Base-by-base conservation (phyloP, 2,888 invertebrate species). In the Epistrophe eligans region DNA sequence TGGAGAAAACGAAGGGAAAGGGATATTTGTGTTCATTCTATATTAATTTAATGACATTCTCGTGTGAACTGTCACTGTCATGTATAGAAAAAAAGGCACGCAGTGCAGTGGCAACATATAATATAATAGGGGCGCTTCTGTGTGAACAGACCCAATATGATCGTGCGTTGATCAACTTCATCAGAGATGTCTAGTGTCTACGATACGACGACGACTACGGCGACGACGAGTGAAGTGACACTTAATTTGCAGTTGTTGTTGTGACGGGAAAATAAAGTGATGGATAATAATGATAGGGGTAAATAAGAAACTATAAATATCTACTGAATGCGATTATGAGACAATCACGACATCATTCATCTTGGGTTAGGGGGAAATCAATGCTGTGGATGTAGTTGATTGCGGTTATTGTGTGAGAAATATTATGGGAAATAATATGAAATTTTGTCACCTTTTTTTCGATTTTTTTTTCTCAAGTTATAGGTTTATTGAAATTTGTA, bases 211-310 rank as follows among this genome's bases (percentile, higher is more conserved):
- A n/a, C n/a, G n/a, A 3, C 24, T 24, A 24, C 7, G 35, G 24
- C n/a, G 35, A 35, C n/a, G n/a, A n/a, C 45, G 66, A 50, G 13
- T 8, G 1, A 15, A 50, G 55, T 85, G 85, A 74, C 82, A 77
- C 66, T 77, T 77, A 67, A 73, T 81, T 82, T 85, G 64, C 77
- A 73, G 82, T 82, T 64, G 82, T 73, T 85, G 77, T 62, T 85
- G 70, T 82, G 82, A 82, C 77, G 48, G 43, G 8, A 48, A 70
- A 55, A 45, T 50, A 58, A 71, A 67, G 50, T 82, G 73, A 85
- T 64, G 77, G 38, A 60, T 40, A 40, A 62, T 43, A 19, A 24
- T 77, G 73, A 85, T 85, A 82, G 85, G 85, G 85, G 82, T 85
- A 79, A 77, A 58, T 70, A 64, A 62, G 70, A 70, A 64, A 32